Base-by-base conservation (phyloP, 2,888 invertebrate species). In the Lasioglossum oenotherae region DNA sequence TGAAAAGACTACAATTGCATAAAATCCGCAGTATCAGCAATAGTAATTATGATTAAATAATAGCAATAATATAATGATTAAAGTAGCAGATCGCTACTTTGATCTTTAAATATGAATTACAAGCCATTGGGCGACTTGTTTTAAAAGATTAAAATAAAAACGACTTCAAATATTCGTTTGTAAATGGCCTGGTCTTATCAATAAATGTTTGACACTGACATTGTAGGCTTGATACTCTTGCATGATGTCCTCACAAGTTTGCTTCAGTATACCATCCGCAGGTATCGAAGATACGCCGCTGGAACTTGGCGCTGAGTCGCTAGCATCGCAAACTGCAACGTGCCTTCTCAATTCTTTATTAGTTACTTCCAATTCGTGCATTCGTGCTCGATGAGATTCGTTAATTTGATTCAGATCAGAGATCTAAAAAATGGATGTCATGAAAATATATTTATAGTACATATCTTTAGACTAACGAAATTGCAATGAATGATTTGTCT, bases 361-460 rank as follows among this genome's bases (percentile, higher is more conserved):
- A 10, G 93, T 91, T 0, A 91, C 88, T 87, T 96, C 95, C 75
- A 95, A 92, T 86, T 96, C 95, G 78, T 94, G 93, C 77, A 96
- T 93, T 90, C 95, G 95, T 89, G 92, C 95, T 92, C 92, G 94
- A 82, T 96, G 94, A 74, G 95, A 95, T 27, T 93, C 93, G 87
- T 96, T 96, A 84, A 96, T 96, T 82, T 96, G 96, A 82, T 96
- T 96, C 14, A 96, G 95, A 87, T 95, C 94, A 19, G 91, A 92
- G 44, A 95, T 93, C 95, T 95, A 80, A n/a, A 85, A 85, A 89
- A 35, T 38, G 10, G 38, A 23, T 38, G 12, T 23, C 19, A 71
- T 27, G 23, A 23, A n/a, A 71, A 71, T 12, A 41, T 41, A 41
- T 23, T 41, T 71, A n/a, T n/a, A 38, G 38, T 67, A 23, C 1